Evolutionary conservation across 2,797 vertebrate species (phyloP), one percentile per base, ranked within the genome.

Genomic region (Chelon auratus): DNA sequence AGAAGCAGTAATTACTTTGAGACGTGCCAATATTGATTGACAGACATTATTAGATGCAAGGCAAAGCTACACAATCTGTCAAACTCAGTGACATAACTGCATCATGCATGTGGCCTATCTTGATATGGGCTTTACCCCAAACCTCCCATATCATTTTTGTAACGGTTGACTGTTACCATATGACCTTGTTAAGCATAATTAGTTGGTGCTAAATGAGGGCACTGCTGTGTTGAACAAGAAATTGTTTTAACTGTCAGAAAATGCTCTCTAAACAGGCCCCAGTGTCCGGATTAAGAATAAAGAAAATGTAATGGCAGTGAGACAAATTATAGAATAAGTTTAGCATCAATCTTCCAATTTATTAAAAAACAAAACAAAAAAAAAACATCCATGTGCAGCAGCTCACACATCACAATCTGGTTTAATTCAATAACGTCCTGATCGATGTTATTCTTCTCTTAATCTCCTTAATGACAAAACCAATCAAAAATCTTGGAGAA

Each of bases 101-200:
- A 57, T 71, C 75, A 54, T 68, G 26, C 37, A 67, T 50, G 45
- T 58, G 37, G 15, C 24, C 24, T 26, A 26, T 26, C 24, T 26
- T 26, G 2, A n/a, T 50, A 62, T 3, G 2, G 15, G 26, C 54
- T 50, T 82, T 47, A 69, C 54, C 68, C 76, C 79, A 80, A 82
- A 63, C 54, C 26, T 57, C 24, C 24, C 71, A 77, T 78, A 60
- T 75, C 26, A 71, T 69, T 77, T 73, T 43, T 55, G 30, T 65
- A 59, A 75, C 61, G 77, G 53, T 62, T 76, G 55, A 36, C 58
- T 55, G 36, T 72, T 70, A 73, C 47, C 33, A 61, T 64, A 69
- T 77, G 78, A 87, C 76, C 81, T 78, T 80, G 72, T 84, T 77
- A 63, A 77, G 48, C 51, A 53, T 80, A 82, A 89, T 86, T 80